Evolutionary conservation across 2,888 invertebrate genomes (phyloP), one percentile per base, ranked within the genome.

Genomic region (Anthrax anthrax): DNA sequence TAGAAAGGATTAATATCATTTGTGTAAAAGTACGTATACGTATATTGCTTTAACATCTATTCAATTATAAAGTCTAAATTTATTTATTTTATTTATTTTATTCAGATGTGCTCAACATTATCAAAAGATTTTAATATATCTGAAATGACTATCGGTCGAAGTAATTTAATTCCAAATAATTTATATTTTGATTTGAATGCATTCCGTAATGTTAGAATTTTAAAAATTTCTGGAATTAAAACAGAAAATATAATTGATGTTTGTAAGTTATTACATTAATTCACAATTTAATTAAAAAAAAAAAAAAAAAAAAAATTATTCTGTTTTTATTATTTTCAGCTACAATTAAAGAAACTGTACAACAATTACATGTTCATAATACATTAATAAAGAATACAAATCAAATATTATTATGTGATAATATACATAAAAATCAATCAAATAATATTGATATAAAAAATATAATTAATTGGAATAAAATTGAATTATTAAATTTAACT

Each of bases 381-480:
- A 66, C 67, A 14, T 63, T 62, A 16, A 61, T 65, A 17, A 64
- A 60, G 3, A 60, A 60, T 42, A 76, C 90, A 46, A 81, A 82
- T 57, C 84, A 90, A 61, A 76, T 91, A 52, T 72, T 90, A 10
- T 75, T 91, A 50, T 88, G 90, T 60, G 92, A 91, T 65, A 79
- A 85, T 55, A 70, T 90, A 51, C 87, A 90, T 60, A 87, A 84
- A 64, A 67, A 72, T 42, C 29, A 32, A 65, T 57, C 54, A 60
- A 62, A 48, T 34, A 12, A 4, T 16, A 12, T 12, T 32, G 29
- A 32, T 12, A 3, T 12, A 32, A 12, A 12, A 32, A 12, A 12
- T 32, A 18, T 34, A 18, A 27, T 19, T 23, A 42, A 32, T 16
- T 86, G 86, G 86, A 72, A 74, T 44, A 74, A 77, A 52, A 66